phyloP scores from a whole-genome alignment of 2,113 vertebrate genomes.

The Chaenocephalus aceratus region DNA sequence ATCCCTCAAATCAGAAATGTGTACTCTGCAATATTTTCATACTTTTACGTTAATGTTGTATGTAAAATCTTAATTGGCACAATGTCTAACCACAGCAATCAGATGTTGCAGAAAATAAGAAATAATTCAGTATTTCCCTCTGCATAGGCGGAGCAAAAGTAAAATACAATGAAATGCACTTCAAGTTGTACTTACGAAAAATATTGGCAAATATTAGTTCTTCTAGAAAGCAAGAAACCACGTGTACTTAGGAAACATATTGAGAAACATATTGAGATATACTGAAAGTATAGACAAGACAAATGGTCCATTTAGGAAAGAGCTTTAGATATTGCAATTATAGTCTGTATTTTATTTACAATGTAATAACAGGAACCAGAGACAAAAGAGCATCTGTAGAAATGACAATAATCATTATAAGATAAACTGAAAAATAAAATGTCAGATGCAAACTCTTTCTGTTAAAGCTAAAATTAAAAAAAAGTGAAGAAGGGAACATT shows the following conservation, averaged over 20 bases:
- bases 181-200: background rate
- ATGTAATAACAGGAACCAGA: background rate
- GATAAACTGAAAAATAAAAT: slow-evolving; percentile 25
- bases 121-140: background rate
- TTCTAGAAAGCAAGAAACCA: background rate
- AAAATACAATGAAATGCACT: background rate
- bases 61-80: background rate
- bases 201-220: background rate
- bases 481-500: slow-evolving; percentile 18
- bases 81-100: background rate
- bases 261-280: background rate
- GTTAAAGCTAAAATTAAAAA: slow-evolving; percentile 2
- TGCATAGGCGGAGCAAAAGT: background rate
- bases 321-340: background rate
- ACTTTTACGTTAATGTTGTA: background rate
- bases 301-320: background rate
- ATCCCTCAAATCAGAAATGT: too few species aligned
- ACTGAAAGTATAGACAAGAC: background rate
- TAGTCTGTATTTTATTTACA: background rate
- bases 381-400: background rate
- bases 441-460: slow-evolving; percentile 29
- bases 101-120: background rate
- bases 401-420: slow-evolving; percentile 21
- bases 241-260: background rate
- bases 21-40: background rate